Base-by-base conservation (phyloP, 2,888 invertebrate species). In the Caenorhabditis sp. region DNA sequence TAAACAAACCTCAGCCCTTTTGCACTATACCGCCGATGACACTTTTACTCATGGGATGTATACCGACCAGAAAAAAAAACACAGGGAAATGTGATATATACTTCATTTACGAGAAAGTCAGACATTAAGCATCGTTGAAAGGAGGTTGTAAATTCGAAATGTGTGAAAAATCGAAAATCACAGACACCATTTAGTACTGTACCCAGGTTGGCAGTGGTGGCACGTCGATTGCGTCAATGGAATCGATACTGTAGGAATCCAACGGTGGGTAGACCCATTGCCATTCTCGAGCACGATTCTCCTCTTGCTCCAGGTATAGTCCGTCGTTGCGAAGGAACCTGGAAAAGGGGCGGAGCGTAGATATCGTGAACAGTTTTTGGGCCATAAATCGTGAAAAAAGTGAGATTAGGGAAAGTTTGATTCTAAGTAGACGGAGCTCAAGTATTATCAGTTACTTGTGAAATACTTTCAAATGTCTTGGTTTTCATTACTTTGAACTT, bases 291-390 rank as follows among this genome's bases (percentile, higher is more conserved):
- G 56, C 51, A 10, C 83, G 79, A 16, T 68, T 61, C 6, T 61
- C 24, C 14, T 59, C 58, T 7, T 41, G 31, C 14, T 83, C 83
- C 47, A 75, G 28, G 41, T 87, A 86, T 2, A 87, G 76, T 2
- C 87, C 87, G 56, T 87, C 87, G 49, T 84, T 81, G 10, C 82
- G 82, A 16, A 87, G 59, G 44, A 68, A 83, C 87, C 87, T 87
- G 80, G 6, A 83, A 82, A 63, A 54, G 5, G 19, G n/a, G 19
- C 1, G 49, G 19, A 19, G 22, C 6, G 5, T 19, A 49, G 19
- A 7, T n/a, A n/a, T n/a, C n/a, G n/a, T n/a, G n/a, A n/a, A n/a
- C n/a, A n/a, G n/a, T n/a, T n/a, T n/a, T n/a, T n/a, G n/a, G n/a
- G n/a, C n/a, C n/a, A n/a, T n/a, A n/a, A n/a, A n/a, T n/a, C n/a